Percentiles rank a stretch among this genome's conserved stretches.
phyloP scores from a whole-genome alignment of 2,888 invertebrate genomes.

The Isotomurus palustris region DNA sequence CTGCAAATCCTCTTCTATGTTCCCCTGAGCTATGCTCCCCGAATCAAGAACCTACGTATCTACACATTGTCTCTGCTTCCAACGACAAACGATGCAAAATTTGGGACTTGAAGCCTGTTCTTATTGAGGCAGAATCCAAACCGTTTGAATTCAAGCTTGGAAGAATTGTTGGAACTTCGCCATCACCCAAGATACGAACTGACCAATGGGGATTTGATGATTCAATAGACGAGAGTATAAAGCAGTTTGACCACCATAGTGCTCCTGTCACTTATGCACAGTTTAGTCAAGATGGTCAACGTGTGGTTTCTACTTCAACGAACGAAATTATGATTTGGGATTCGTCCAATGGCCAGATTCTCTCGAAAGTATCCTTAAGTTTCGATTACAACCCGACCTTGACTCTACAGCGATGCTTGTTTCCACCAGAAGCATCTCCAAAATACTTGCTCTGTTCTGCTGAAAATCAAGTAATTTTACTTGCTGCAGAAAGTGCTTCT shows the following conservation, averaged over 20 bases:
- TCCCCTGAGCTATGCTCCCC: no score
- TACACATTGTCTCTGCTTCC: slow-evolving; percentile 60
- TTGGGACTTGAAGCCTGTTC: slow-evolving; percentile 55
- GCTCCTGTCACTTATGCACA: slow-evolving; percentile 37
- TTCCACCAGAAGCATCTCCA: slow-evolving; percentile 28
- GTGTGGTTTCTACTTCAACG: slow-evolving; percentile 34
- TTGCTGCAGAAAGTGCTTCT: slow-evolving; percentile 26
- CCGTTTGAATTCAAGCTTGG: slow-evolving; percentile 19
- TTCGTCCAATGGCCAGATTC: slow-evolving; percentile 29
- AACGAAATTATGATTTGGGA: slow-evolving; percentile 42
- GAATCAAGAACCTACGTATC: no score
- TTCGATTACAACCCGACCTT: slow-evolving; percentile 24
- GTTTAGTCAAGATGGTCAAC: slow-evolving; percentile 32
- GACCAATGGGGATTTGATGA: slow-evolving; percentile 36
- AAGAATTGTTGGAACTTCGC: slow-evolving; percentile 25
- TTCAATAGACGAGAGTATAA: slow-evolving; percentile 30
- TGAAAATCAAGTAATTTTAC: slow-evolving; percentile 35
- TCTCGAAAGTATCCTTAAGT: slow-evolving; percentile 33
- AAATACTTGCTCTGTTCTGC: slow-evolving; percentile 33
- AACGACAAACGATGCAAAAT: slow-evolving; percentile 58
- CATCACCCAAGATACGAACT: slow-evolving; percentile 38
- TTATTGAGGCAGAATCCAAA: slow-evolving; percentile 32
- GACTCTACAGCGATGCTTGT: slow-evolving; percentile 29
- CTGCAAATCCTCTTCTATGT: no score
- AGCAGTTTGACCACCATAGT: slow-evolving; percentile 37